Conservation (phyloP, 2,888 invertebrate genomes). For the Hydraecia micacea region DNA sequence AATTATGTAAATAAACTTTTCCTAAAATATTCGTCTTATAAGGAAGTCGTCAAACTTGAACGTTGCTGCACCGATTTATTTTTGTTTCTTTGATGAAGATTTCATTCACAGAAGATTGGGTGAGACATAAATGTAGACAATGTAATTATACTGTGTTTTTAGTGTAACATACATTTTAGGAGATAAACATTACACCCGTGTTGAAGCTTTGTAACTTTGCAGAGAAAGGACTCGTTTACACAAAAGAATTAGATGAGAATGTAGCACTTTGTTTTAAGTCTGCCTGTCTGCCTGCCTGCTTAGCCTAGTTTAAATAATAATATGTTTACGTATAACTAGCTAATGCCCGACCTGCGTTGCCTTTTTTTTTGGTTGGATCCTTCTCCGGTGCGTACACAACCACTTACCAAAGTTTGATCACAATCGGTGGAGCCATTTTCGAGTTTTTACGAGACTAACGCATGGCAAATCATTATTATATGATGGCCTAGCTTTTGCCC, state of each 20-base stretch:
- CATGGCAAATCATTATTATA: no score
- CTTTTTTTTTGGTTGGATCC: no score
- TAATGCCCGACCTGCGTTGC: no score
- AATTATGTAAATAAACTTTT: slow-evolving; percentile 65
- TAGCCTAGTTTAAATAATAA: neutral
- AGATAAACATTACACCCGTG: neutral
- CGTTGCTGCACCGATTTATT: slow-evolving; percentile 44
- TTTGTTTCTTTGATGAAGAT: slow-evolving; percentile 62
- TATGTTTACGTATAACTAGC: neutral
- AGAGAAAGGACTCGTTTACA: neutral
- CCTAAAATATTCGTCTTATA: slow-evolving; percentile 53
- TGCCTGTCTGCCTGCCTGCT: no score
- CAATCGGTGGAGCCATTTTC: no score
- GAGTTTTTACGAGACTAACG: no score
- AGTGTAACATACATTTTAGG: slow-evolving; percentile 7
- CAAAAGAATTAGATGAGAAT: neutral
- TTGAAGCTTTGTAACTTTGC: neutral
- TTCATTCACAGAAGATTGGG: slow-evolving; percentile 25
- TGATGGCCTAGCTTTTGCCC: no score
- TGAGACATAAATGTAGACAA: neutral
- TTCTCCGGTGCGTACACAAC: no score
- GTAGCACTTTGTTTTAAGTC: neutral
- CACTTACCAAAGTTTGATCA: no score
- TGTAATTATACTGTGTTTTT: neutral
- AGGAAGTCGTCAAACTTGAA: slow-evolving; percentile 68